These are phyloP conservation scores for Diplodus sargus DNA, from an alignment of 2,797 vertebrate species.

Conservation along the genomic window DNA sequence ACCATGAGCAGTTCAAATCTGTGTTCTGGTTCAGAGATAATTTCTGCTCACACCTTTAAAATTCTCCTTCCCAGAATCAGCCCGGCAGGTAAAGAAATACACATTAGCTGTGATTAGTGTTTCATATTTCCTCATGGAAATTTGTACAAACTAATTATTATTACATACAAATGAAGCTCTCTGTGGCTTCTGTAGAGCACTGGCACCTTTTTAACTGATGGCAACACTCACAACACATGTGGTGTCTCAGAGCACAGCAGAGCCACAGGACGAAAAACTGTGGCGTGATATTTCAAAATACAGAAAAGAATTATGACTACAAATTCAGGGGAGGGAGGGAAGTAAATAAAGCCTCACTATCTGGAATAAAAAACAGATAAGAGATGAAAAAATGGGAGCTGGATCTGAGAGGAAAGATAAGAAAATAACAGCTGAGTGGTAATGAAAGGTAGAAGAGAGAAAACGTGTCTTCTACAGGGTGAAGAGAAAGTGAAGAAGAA, in stretches of 20 bases:
- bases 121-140: background rate
- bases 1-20: background rate
- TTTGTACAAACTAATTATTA: background rate
- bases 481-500: slow-evolving; percentile 44
- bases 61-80: background rate
- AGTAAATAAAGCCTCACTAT: slow-evolving; percentile 2
- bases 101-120: background rate
- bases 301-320: background rate
- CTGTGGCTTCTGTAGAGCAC: background rate
- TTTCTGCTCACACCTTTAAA: background rate
- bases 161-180: background rate
- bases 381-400: slow-evolving; percentile 6
- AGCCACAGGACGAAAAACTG: background rate
- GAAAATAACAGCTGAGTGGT: background rate
- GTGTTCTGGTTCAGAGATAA: background rate
- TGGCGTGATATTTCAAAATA: background rate
- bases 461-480: slow-evolving; percentile 23
- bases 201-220: too few species aligned
- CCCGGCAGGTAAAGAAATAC: background rate
- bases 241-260: background rate
- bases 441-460: slow-evolving; percentile 2
- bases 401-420: slow-evolving; percentile 3
- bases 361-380: slow-evolving; percentile 5
- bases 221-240: background rate
- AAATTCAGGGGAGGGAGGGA: background rate